These are phyloP conservation scores for Stenotaenia linearis DNA, from an alignment of 2,888 invertebrate genomes.

Conservation along the genomic window DNA sequence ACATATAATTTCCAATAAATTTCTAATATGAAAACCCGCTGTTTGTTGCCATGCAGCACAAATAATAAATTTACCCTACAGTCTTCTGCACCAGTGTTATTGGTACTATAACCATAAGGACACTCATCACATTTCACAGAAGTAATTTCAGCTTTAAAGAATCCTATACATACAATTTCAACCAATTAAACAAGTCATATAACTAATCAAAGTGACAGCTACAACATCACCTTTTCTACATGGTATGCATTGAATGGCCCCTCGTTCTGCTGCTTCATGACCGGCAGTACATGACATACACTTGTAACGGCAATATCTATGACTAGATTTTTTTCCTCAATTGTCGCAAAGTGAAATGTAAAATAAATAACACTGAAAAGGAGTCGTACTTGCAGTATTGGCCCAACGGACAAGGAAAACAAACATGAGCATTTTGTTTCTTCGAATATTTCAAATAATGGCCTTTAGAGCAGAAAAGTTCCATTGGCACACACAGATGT, in stretches of 20 bases:
- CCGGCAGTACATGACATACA: not conserved
- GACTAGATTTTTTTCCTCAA: not conserved
- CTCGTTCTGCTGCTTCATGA: not conserved
- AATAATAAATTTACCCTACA: not conserved
- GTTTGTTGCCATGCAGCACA: too few relatives aligned
- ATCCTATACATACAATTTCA: not conserved
- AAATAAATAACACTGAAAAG: not conserved
- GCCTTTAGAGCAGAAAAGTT: not conserved
- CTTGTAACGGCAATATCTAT: not conserved
- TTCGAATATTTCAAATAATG: not conserved
- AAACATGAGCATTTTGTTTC: not conserved
- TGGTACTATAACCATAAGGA: not conserved
- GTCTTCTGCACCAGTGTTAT: not conserved
- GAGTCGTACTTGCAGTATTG: not conserved
- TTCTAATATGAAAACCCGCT: too few relatives aligned
- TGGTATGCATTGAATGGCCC: not conserved
- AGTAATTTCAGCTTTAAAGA: not conserved
- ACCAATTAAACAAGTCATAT: not conserved
- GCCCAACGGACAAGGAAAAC: not conserved
- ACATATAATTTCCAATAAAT: too few relatives aligned
- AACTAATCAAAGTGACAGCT: not conserved
- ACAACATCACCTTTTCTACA: slow-evolving; percentile 4
- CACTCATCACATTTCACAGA: not conserved
- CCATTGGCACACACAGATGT: not conserved
- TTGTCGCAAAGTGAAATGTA: not conserved